Percentiles rank a stretch among this genome's conserved stretches.
Conservation (phyloP, 2,113 vertebrate species). For the Oncorhynchus mykiss region DNA sequence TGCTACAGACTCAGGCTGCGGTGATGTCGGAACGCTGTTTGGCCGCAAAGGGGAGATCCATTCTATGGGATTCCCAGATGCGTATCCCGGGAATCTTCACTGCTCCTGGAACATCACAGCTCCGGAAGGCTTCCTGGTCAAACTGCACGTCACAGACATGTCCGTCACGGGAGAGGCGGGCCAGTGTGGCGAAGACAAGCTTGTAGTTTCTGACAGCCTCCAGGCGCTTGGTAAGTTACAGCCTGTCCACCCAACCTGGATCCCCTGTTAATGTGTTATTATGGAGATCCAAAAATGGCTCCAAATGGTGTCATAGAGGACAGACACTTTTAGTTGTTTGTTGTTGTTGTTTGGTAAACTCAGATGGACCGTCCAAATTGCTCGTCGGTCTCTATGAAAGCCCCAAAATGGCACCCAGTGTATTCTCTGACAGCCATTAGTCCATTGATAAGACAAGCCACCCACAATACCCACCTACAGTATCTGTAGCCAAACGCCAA, state of each 20-base stretch:
- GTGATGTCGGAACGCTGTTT: constrained; percentile 38
- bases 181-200: constrained; percentile 64
- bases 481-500: not conserved
- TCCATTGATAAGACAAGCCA: not conserved
- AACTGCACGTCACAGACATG: constrained; percentile 68
- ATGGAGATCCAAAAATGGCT: too few species aligned
- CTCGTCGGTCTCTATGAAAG: too few species aligned
- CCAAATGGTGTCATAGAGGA: too few species aligned
- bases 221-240: constrained; percentile 60
- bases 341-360: not conserved
- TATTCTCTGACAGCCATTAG: not conserved
- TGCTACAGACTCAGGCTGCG: constrained; percentile 54
- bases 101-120: constrained; percentile 72
- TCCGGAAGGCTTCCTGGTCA: constrained; percentile 63
- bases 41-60: constrained; percentile 70
- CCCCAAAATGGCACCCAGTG: not conserved
- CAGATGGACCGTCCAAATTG: too few species aligned
- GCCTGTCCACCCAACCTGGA: not conserved
- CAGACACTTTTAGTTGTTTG: not conserved
- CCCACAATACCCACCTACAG: not conserved
- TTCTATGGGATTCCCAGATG: constrained; percentile 66
- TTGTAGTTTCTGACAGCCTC: constrained; percentile 65
- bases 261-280: too few species aligned
- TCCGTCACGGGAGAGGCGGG: constrained; percentile 67
- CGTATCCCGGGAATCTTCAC: constrained; percentile 66